A percentile compares a stretch with the other conserved stretches of the same genome.
These are phyloP conservation scores for Anniella stebbinsi DNA, from an alignment of 2,797 vertebrate species.

Conservation along the genomic window DNA sequence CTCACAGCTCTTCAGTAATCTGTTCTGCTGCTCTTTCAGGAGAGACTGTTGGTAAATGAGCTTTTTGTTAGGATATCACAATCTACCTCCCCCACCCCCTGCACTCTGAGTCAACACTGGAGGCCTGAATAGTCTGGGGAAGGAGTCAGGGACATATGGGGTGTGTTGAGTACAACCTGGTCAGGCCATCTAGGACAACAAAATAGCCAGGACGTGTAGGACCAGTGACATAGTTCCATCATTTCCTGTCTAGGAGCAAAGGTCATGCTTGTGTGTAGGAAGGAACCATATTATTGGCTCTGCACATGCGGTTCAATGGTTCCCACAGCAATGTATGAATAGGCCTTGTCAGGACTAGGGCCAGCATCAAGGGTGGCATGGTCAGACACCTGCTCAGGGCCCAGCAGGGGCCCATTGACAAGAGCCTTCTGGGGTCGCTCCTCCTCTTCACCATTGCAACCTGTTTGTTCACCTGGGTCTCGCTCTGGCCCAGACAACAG, in stretches of 20 bases:
- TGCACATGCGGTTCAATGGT: too few relatives aligned
- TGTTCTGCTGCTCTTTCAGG: neutral
- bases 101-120: neutral
- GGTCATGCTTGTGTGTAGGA: neutral
- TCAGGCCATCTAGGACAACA: neutral
- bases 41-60: neutral
- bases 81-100: neutral
- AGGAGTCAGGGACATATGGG: neutral
- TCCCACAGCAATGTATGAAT: neutral
- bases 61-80: neutral
- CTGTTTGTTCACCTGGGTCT: too few relatives aligned
- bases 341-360: neutral
- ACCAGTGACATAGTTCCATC: neutral
- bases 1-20: neutral
- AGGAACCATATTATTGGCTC: neutral
- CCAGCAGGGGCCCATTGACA: too few relatives aligned
- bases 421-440: too few relatives aligned
- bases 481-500: too few relatives aligned
- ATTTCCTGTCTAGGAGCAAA: neutral
- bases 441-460: too few relatives aligned
- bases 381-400: too few relatives aligned
- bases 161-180: neutral
- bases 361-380: too few relatives aligned
- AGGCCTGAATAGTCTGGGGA: neutral
- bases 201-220: neutral